A percentile compares a stretch with the other conserved stretches of the same genome.
Evolutionary conservation across 2,113 vertebrate species (phyloP).

Genomic region (Vanacampus margaritifer): DNA sequence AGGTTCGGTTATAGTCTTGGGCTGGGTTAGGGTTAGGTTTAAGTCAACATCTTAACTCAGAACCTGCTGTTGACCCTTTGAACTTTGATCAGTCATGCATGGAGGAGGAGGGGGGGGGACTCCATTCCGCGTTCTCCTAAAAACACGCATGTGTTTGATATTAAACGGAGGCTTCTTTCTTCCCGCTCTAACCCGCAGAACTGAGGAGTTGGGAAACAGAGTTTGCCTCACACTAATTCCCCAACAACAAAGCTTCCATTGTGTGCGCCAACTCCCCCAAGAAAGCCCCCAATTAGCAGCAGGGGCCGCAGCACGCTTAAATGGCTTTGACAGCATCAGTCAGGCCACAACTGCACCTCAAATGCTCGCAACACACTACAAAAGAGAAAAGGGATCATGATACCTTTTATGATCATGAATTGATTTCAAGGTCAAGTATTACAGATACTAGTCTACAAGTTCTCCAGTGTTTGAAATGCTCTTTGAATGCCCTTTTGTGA

Average conservation of each 20-base stretch:
- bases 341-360: not conserved
- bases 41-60: not conserved
- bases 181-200: not conserved
- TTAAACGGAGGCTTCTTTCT: not conserved
- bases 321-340: not conserved
- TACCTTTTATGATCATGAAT: no score
- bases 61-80: not conserved
- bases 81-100: not conserved
- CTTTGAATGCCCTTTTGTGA: no score
- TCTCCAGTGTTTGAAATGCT: no score
- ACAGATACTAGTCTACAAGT: no score
- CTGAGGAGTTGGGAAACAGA: not conserved
- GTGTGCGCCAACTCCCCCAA: not conserved
- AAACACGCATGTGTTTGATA: not conserved
- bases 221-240: not conserved
- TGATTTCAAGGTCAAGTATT: no score
- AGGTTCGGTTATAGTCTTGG: not conserved
- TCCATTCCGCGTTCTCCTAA: not conserved
- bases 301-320: not conserved
- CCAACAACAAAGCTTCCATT: not conserved
- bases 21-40: not conserved
- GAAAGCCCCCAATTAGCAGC: not conserved
- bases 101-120: no score
- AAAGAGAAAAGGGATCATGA: not conserved
- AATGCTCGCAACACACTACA: not conserved